phyloP scores from a whole-genome alignment of 2,113 vertebrate species.

The Camelus bactrianus region DNA sequence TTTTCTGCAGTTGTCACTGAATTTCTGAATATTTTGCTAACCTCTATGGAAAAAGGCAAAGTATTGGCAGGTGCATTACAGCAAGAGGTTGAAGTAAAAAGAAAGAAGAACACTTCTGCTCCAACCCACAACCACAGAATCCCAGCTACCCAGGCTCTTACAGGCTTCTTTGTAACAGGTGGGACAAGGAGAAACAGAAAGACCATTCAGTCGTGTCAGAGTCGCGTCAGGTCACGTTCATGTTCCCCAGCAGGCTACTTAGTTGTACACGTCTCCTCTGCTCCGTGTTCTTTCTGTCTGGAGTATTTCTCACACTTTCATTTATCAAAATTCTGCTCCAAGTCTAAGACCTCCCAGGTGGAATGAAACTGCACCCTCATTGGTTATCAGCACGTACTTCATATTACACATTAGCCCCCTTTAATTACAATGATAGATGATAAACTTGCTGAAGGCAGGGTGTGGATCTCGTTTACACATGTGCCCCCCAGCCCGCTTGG shows the following conservation, averaged over 20 bases:
- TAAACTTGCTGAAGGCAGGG: background rate
- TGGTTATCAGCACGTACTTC: conserved; percentile 8
- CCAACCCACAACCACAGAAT: background rate
- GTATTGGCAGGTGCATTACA: background rate
- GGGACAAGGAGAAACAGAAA: background rate
- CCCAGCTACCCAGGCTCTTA: background rate
- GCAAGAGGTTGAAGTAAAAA: background rate
- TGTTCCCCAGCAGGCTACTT: background rate
- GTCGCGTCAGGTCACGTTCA: background rate
- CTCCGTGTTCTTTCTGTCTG: background rate
- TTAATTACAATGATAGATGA: background rate
- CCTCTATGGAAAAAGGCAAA: background rate
- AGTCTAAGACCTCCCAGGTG: background rate
- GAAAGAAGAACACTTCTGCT: background rate
- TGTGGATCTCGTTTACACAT: background rate
- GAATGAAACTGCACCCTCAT: background rate
- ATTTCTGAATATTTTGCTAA: background rate
- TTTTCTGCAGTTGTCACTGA: background rate
- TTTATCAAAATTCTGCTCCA: background rate
- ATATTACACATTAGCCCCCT: background rate
- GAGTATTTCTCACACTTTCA: background rate
- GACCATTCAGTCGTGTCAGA: no score
- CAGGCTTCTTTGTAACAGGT: background rate
- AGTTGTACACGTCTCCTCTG: background rate
- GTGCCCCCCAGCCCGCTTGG: background rate